Conservation (phyloP, 2,113 vertebrate species). For the Hydrolagus affinis region DNA sequence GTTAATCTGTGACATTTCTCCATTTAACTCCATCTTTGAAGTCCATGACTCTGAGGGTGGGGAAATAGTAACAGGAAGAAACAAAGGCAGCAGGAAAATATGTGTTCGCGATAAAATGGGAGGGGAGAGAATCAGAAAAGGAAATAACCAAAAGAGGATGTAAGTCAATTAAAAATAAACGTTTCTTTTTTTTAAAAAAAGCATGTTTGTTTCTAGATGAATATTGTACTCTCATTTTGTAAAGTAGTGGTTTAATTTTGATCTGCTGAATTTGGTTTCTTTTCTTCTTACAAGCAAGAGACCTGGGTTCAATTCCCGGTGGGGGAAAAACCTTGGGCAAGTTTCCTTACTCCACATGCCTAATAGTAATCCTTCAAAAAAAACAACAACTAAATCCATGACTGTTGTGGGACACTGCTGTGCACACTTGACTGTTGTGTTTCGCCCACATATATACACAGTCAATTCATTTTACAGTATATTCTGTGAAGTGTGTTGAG, state of each 20-base stretch:
- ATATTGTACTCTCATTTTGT: neutral
- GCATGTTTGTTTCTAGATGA: neutral
- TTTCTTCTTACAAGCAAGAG: neutral
- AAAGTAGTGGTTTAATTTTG: neutral
- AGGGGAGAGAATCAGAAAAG: neutral
- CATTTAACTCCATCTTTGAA: conserved; percentile 3
- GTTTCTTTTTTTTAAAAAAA: no score
- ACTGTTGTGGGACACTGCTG: no score
- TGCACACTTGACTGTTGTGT: no score
- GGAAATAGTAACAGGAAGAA: conserved; percentile 1
- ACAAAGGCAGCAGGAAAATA: neutral
- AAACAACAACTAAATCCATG: no score
- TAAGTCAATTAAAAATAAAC: no score
- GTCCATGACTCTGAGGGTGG: neutral
- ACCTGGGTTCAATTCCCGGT: no score
- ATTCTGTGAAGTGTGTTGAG: no score
- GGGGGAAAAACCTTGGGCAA: no score
- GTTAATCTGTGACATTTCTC: neutral
- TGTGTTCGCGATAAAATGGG: neutral
- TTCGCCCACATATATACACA: no score
- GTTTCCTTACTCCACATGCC: no score
- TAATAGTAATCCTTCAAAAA: no score
- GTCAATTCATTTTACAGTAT: no score
- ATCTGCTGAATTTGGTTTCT: neutral
- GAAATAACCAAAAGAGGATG: neutral